Conservation (phyloP, 1,140 invertebrate species). For the Platorchestia sp. region DNA sequence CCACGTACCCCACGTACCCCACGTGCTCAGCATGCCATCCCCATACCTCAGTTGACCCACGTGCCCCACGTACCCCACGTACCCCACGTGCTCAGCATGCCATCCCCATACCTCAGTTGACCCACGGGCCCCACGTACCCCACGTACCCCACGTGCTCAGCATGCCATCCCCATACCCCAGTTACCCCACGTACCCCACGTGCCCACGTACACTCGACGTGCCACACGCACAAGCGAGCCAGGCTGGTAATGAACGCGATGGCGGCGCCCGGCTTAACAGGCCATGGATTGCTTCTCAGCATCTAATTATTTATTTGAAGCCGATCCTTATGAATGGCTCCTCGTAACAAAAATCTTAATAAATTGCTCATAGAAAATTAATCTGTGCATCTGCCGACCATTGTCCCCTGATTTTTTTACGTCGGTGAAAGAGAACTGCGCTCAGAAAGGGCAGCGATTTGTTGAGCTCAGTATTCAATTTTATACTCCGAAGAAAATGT, state of each 20-base stretch:
- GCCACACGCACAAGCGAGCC: neutral
- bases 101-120: neutral
- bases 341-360: slow-evolving; percentile 33
- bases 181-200: neutral
- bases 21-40: too few species aligned
- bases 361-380: slow-evolving; percentile 36
- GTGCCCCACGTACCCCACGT: neutral
- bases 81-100: neutral
- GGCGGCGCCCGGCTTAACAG: neutral
- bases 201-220: neutral
- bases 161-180: neutral
- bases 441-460: neutral
- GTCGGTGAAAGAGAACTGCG: neutral
- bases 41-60: neutral
- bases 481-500: neutral
- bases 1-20: too few species aligned
- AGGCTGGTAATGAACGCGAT: neutral
- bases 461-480: neutral
- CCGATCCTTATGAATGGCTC: slow-evolving; percentile 47
- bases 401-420: neutral
- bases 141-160: neutral
- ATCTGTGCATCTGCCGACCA: neutral
- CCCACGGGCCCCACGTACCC: too few species aligned
- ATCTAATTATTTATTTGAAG: slow-evolving; percentile 47
- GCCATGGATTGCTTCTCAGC: slow-evolving; percentile 10